Evolutionary conservation across 2,113 vertebrate genomes (phyloP), one percentile per base, ranked within the genome.

Genomic region (Stigmatopora argus): DNA sequence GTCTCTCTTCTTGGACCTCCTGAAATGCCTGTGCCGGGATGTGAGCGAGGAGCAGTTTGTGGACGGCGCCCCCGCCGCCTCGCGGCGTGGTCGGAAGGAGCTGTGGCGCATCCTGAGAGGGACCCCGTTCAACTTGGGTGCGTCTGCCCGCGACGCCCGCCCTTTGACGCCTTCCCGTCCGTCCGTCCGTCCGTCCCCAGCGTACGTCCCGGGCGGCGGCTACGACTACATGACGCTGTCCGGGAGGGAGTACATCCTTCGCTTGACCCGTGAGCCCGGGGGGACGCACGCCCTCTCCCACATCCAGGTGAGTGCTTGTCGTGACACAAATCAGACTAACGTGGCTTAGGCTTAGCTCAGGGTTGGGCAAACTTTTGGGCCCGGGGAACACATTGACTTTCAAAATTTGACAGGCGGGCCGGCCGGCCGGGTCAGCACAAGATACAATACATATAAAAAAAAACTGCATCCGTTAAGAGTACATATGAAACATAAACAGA

Each of bases 1-100:
- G 12, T 97, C 96, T 18, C 92, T 98, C 19, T 99, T 97, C 89
- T 91, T 98, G 10, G 97, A 99, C 76, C 65, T 98, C 17, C 62
- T 99, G 74, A 91, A 93, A 79, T 93, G 93, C 81, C 94, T 98
- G 88, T 95, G 95, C 48, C 81, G 51, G 5, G 91, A 91, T 4
- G 17, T 92, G 75, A 90, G 73, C 0, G 82, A 86, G 83, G 87
- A 92, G 12, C 86, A 79, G 62, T 98, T 95, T 69, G 75, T 98
- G 55, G 79, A 88, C 66, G 85, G 83, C 78, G 84, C 82, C 59
- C 86, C 86, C 0, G 10, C 84, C 78, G 15, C 77, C 0, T 62
- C 89, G 71, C 92, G 81, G 66, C 83, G 81, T 0, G 92, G 94
- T 64, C 90, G 95, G 47, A 62, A 88, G 0, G 82, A 94, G 73